Evolutionary conservation across 2,888 invertebrate species (phyloP).

Genomic region (Steinernema hermaphroditum): DNA sequence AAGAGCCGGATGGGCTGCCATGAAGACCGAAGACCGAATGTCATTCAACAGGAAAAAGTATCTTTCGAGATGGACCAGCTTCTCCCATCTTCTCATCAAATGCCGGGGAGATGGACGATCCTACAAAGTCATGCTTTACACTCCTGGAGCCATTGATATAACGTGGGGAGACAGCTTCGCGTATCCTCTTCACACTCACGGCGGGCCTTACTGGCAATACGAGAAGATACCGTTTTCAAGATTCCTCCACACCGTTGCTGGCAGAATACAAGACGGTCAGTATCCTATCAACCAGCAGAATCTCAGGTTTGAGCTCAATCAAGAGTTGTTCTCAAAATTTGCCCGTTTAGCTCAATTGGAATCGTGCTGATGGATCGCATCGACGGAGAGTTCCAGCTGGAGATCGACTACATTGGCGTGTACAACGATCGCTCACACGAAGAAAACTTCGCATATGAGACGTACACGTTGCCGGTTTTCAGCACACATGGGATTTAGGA

Average conservation of each 20-base stretch:
- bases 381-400: conserved; percentile 83
- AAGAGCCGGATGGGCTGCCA: conserved; percentile 64
- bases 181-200: conserved; percentile 86
- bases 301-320: conserved; percentile 40
- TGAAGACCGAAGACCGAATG: conserved; percentile 56
- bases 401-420: conserved; percentile 88
- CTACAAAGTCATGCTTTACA: conserved; percentile 81
- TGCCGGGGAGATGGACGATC: conserved; percentile 87
- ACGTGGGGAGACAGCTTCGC: conserved; percentile 86
- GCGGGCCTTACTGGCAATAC: conserved; percentile 94
- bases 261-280: conserved; percentile 63
- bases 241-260: conserved; percentile 62
- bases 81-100: conserved; percentile 62
- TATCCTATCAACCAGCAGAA: conserved; percentile 45
- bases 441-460: conserved; percentile 91
- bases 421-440: conserved; percentile 79
- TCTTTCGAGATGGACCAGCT: conserved; percentile 57
- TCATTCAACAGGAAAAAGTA: conserved; percentile 58
- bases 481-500: conserved; percentile 51
- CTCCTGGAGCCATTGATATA: conserved; percentile 79
- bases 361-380: conserved; percentile 81
- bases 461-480: conserved; percentile 74
- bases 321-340: conserved; percentile 37
- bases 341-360: conserved; percentile 82
- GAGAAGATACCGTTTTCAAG: conserved; percentile 70